Evolutionary conservation across 2,113 vertebrate genomes (phyloP).

Genomic region (Macrotis lagotis): DNA sequence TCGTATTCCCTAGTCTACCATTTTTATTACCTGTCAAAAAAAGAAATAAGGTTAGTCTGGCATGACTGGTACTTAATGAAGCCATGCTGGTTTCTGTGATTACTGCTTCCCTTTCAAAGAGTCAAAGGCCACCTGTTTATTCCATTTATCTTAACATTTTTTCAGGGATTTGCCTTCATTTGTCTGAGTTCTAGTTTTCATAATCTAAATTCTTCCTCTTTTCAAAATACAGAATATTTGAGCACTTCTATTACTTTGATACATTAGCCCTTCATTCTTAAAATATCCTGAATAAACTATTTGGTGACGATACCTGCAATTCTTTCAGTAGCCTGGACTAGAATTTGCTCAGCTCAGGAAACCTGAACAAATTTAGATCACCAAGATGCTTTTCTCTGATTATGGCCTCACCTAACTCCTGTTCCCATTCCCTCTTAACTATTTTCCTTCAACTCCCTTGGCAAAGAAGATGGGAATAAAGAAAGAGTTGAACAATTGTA

Average conservation of each 20-base stretch:
- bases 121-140: background rate
- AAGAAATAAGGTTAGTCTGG: background rate
- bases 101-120: background rate
- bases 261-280: background rate
- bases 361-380: background rate
- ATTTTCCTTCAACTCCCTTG: background rate
- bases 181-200: background rate
- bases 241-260: background rate
- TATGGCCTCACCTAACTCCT: background rate
- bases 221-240: background rate
- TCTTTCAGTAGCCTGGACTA: background rate
- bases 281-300: background rate
- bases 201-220: background rate
- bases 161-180: background rate
- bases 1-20: background rate
- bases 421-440: background rate
- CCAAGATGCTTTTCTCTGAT: background rate
- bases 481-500: background rate
- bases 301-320: background rate
- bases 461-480: background rate
- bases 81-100: background rate
- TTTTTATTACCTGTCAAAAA: background rate
- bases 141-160: background rate
- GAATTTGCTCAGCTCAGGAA: background rate
- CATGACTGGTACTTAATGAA: background rate